phyloP scores from a whole-genome alignment of 2,113 vertebrate species.

The Acrocephalus arundinaceus region DNA sequence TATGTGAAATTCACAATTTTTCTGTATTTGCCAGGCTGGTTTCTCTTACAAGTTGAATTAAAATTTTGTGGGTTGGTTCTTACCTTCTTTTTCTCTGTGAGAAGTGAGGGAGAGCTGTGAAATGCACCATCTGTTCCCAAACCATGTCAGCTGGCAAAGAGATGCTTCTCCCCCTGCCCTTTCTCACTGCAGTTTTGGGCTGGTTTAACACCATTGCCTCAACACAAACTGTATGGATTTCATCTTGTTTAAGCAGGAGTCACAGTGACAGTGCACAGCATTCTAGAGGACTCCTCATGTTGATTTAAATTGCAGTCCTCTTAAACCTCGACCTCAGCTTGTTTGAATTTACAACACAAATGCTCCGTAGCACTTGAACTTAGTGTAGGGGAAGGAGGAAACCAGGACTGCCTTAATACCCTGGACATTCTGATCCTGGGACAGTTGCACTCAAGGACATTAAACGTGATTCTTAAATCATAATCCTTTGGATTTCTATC shows the following conservation, averaged over 20 bases:
- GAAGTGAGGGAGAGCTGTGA: constrained; percentile 50
- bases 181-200: constrained; percentile 10
- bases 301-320: not conserved
- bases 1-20: not conserved
- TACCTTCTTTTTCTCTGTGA: constrained; percentile 48
- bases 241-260: not conserved
- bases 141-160: constrained; percentile 36
- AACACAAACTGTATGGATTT: not conserved
- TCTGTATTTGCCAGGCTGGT: not conserved
- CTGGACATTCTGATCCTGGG: not conserved
- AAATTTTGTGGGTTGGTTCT: constrained; percentile 42
- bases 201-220: constrained; percentile 36
- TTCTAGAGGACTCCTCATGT: not conserved
- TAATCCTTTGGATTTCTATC: not conserved
- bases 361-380: not conserved
- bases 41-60: constrained; percentile 37
- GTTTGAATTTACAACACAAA: not conserved
- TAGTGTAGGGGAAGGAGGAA: not conserved
- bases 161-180: constrained; percentile 51
- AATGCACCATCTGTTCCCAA: constrained; percentile 52
- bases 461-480: not conserved
- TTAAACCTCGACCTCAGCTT: not conserved
- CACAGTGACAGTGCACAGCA: not conserved
- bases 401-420: not conserved
- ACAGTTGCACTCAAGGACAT: not conserved